These are phyloP conservation scores for Taurulus bubalis DNA, from an alignment of 2,113 vertebrate species.

Conservation along the genomic window DNA sequence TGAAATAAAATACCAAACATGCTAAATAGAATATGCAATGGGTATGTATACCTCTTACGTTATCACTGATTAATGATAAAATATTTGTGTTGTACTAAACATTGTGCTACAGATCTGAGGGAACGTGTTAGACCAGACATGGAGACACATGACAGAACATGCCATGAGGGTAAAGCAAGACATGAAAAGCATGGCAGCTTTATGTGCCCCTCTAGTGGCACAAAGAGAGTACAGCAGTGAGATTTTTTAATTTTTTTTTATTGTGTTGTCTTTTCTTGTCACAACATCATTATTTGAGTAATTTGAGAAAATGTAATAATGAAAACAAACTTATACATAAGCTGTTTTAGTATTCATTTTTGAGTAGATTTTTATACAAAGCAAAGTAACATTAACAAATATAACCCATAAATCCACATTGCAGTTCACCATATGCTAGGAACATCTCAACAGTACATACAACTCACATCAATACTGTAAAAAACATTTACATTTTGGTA, in stretches of 20 bases:
- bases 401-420: constrained; percentile 13
- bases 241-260: not conserved
- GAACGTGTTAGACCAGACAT: not conserved
- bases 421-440: not conserved
- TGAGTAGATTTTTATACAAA: constrained; percentile 8
- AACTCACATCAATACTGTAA: constrained; percentile 32
- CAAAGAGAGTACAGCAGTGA: not conserved
- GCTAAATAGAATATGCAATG: not conserved
- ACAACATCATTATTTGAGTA: not conserved
- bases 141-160: not conserved
- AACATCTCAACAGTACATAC: constrained; percentile 1
- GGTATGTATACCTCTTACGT: not conserved
- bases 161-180: not conserved
- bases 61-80: not conserved
- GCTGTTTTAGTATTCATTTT: not conserved
- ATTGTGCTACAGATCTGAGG: not conserved
- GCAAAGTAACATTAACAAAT: not conserved
- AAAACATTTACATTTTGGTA: constrained; percentile 27
- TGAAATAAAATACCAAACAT: not conserved
- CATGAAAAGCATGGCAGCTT: not conserved
- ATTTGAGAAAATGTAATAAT: not conserved
- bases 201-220: constrained; percentile 68
- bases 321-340: constrained; percentile 12
- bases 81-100: not conserved
- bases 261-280: not conserved